Conservation (phyloP, 1,140 invertebrate genomes). For the Diachasma alloeum region DNA sequence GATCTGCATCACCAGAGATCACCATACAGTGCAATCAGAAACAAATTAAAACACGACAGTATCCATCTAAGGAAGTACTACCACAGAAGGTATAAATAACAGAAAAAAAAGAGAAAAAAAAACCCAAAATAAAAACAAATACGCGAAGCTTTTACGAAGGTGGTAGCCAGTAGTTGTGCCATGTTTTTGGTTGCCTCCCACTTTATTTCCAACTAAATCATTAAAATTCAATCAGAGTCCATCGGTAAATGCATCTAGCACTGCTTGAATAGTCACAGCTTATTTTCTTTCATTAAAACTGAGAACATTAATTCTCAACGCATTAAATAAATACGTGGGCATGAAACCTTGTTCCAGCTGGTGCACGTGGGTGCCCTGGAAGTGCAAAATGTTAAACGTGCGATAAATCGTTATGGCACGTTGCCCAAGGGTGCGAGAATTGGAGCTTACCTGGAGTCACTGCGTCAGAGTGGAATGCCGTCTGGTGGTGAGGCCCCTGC, state of each 20-base stretch:
- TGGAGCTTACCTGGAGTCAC: conserved; percentile 92
- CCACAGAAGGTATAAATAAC: conserved; percentile 58
- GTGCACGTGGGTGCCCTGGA: conserved; percentile 89
- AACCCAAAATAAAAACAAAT: not conserved
- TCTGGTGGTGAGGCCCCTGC: conserved; percentile 64
- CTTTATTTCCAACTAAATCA: conserved; percentile 10
- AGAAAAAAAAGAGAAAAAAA: conserved; percentile 18
- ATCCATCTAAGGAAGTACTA: conserved; percentile 58
- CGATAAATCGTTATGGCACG: conserved; percentile 96
- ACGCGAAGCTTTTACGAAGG: conserved; percentile 1
- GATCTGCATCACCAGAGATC: conserved; percentile 59
- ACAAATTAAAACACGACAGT: conserved; percentile 60
- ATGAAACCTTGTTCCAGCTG: conserved; percentile 61
- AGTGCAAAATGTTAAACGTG: conserved; percentile 95
- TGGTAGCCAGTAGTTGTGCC: conserved; percentile 14
- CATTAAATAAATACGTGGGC: not conserved
- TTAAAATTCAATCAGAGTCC: conserved; percentile 8
- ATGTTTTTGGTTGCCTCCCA: not conserved
- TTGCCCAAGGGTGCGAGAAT: conserved; percentile 94
- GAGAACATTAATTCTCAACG: not conserved
- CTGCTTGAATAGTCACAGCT: conserved; percentile 53
- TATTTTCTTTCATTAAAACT: conserved; percentile 7
- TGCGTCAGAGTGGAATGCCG: conserved; percentile 78
- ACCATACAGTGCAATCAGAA: conserved; percentile 55
- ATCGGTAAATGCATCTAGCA: conserved; percentile 56